A percentile compares a stretch with the other conserved stretches of the same genome.
Evolutionary conservation across 2,113 vertebrate species (phyloP).

Genomic region (Sturnus vulgaris): DNA sequence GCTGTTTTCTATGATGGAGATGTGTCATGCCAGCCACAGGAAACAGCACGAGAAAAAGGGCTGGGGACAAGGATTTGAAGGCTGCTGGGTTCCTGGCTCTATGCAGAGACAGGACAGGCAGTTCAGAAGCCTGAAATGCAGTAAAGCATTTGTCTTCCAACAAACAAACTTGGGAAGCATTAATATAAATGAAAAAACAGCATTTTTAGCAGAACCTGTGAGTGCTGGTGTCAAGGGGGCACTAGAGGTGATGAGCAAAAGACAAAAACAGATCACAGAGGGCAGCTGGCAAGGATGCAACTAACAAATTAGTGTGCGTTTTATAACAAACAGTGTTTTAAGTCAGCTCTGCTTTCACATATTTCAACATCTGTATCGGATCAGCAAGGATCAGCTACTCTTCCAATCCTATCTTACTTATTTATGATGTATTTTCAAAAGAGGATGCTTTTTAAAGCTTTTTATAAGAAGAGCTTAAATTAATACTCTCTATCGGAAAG

Average conservation of each 20-base stretch:
- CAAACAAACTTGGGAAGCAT: background rate
- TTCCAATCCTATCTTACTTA: conserved; percentile 44
- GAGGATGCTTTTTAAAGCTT: conserved; percentile 38
- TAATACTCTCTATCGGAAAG: background rate
- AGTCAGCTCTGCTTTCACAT: background rate
- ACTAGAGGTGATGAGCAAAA: background rate
- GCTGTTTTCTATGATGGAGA: background rate
- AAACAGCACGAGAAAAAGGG: fast-evolving
- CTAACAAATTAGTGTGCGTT: background rate
- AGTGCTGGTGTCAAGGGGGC: background rate
- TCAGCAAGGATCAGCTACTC: conserved; percentile 20
- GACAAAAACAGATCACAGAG: background rate
- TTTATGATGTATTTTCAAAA: conserved; percentile 31
- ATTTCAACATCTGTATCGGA: conserved; percentile 33
- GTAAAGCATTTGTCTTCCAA: background rate
- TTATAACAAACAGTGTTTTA: conserved; percentile 32
- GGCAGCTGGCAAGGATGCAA: background rate
- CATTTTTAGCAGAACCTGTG: background rate
- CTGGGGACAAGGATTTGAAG: background rate
- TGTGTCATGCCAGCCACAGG: background rate
- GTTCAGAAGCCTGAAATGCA: background rate
- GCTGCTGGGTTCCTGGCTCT: background rate
- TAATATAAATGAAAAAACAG: background rate
- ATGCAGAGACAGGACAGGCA: background rate
- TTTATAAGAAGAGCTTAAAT: conserved; percentile 49